Percentiles rank a stretch among this genome's conserved stretches.
Conservation (phyloP, 1,140 invertebrate species). For the Phenacoccus solenopsis region DNA sequence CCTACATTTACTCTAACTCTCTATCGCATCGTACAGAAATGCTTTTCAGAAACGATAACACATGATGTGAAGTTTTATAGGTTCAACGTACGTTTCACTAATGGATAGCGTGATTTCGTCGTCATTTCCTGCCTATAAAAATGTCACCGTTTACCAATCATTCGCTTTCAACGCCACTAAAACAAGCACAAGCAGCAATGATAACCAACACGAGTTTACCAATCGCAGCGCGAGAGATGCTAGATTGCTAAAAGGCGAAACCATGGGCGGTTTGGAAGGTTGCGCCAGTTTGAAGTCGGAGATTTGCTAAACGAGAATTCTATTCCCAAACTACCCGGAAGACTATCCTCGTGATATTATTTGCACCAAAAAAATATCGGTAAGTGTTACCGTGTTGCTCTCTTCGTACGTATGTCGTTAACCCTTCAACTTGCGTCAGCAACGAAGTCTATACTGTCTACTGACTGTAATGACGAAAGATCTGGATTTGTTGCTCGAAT, state of each 20-base stretch:
- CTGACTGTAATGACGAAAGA: too few species aligned
- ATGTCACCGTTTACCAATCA: too few species aligned
- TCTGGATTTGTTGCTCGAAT: too few species aligned
- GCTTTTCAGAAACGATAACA: too few species aligned
- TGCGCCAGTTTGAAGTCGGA: constrained; percentile 42
- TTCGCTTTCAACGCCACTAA: not conserved
- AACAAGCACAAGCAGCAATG: not conserved
- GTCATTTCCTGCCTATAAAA: too few species aligned
- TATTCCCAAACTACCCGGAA: constrained; percentile 57
- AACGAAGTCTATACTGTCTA: too few species aligned
- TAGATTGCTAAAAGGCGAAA: not conserved
- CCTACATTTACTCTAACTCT: too few species aligned
- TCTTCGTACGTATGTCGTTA: too few species aligned
- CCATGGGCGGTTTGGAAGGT: constrained; percentile 23
- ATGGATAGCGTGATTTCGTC: not conserved
- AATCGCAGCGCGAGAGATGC: not conserved
- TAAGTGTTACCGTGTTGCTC: too few species aligned
- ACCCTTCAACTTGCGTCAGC: too few species aligned
- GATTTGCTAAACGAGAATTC: constrained; percentile 47
- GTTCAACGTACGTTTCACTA: constrained; percentile 9
- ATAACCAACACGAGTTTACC: not conserved
- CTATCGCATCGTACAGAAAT: too few species aligned
- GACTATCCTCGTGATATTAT: constrained; percentile 52
- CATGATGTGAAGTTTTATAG: too few species aligned
- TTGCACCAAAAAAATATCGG: constrained; percentile 54